Evolutionary conservation across 2,113 vertebrate genomes (phyloP).

Genomic region (Myrmecophaga tridactyla): DNA sequence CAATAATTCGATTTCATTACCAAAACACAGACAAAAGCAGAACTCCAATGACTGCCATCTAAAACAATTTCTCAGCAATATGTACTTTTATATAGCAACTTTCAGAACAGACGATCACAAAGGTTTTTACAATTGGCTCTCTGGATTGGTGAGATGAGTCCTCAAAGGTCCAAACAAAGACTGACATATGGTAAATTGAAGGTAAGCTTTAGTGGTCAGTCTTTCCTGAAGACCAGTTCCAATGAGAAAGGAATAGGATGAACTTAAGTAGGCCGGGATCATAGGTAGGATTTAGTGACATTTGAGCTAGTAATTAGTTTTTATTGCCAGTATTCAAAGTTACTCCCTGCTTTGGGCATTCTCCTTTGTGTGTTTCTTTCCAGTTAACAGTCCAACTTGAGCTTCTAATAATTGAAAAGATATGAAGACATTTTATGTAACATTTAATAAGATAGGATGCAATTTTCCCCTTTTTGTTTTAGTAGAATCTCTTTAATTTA

Average conservation of each 20-base stretch:
- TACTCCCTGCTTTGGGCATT: not conserved
- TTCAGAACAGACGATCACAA: constrained; percentile 9
- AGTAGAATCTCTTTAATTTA: not conserved
- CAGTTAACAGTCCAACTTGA: not conserved
- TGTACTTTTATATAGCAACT: not conserved
- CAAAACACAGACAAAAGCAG: constrained; percentile 22
- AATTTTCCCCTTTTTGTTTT: not conserved
- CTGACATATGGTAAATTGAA: not conserved
- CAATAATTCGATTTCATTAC: not conserved
- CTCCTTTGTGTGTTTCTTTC: not conserved
- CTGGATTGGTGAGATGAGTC: not conserved
- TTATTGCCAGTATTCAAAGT: not conserved
- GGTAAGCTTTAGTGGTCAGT: not conserved
- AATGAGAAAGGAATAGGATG: not conserved
- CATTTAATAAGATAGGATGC: not conserved
- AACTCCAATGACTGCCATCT: not conserved
- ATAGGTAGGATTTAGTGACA: not conserved
- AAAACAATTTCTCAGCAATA: not conserved
- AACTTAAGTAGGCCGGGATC: not conserved
- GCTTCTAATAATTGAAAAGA: not conserved
- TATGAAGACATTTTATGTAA: not conserved
- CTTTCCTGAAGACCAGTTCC: not conserved
- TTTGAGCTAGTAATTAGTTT: not conserved
- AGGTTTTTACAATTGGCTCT: not conserved
- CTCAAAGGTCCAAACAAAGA: not conserved